Conservation (phyloP, 2,888 invertebrate species). For the Lobophora halterata region DNA sequence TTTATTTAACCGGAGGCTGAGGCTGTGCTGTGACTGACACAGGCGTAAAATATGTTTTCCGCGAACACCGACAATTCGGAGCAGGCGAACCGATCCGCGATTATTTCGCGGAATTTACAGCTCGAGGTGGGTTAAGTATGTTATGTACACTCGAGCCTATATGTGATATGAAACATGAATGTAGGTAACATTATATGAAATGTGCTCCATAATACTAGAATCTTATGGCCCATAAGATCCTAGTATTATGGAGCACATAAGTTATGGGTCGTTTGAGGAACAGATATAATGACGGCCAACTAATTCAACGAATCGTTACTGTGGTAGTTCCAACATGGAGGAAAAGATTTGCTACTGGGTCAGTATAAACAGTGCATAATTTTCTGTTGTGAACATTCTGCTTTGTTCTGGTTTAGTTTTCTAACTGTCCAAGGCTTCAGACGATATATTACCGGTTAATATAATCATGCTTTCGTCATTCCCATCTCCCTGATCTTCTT, state of each 20-base stretch:
- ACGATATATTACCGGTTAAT: no score
- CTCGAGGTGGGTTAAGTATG: background rate
- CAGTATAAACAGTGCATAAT: no score
- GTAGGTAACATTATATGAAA: slow-evolving; percentile 24
- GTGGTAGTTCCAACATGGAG: slow-evolving; percentile 10
- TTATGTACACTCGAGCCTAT: slow-evolving; percentile 19
- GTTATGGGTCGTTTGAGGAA: no score
- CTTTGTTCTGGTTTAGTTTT: no score
- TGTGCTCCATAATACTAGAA: slow-evolving; percentile 17
- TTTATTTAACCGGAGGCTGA: slow-evolving; percentile 13
- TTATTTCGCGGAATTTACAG: slow-evolving; percentile 12
- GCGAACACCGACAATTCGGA: slow-evolving; percentile 17
- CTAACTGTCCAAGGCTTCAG: no score
- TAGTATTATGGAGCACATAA: no score
- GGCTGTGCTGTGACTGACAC: slow-evolving; percentile 21
- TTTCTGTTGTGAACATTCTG: no score
- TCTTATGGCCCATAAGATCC: slow-evolving; percentile 10
- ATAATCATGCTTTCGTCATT: no score
- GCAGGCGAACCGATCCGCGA: slow-evolving; percentile 5
- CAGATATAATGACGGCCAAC: slow-evolving; percentile 1
- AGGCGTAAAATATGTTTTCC: slow-evolving; percentile 22
- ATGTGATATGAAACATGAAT: slow-evolving; percentile 24
- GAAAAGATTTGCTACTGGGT: background rate
- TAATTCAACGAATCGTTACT: slow-evolving; percentile 2
- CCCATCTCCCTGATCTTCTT: no score